phyloP scores from a whole-genome alignment of 2,797 vertebrate genomes.

The Nasua narica region DNA sequence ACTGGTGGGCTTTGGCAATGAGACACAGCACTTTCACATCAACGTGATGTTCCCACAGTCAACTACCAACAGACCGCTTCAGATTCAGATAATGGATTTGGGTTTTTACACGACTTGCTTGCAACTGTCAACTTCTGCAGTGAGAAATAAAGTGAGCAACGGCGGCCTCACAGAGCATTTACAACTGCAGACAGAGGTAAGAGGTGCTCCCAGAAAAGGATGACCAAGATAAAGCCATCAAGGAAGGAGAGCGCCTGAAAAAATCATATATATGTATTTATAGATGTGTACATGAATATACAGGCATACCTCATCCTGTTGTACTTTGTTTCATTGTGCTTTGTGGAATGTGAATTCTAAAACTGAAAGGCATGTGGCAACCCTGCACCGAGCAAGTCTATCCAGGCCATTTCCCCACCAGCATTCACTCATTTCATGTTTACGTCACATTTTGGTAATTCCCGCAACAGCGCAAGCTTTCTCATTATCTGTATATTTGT shows the following conservation, averaged over 20 bases:
- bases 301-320: not conserved
- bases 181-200: not conserved
- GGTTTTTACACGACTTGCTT: not conserved
- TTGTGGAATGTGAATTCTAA: not conserved
- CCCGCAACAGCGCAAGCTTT: not conserved
- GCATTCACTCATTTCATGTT: not conserved
- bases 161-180: not conserved
- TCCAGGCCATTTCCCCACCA: not conserved
- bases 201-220: not conserved
- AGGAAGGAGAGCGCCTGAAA: not conserved
- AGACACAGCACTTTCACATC: not conserved
- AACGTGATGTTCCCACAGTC: not conserved
- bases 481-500: not conserved
- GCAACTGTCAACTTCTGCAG: not conserved
- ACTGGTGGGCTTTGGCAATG: conserved; percentile 46
- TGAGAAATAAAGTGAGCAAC: not conserved
- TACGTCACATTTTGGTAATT: not conserved
- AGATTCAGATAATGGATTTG: conserved; percentile 21
- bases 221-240: not conserved
- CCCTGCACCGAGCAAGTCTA: not conserved
- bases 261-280: not conserved
- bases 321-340: not conserved
- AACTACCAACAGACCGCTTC: conserved; percentile 3
- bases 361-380: not conserved
- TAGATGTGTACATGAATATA: not conserved